A percentile compares a stretch with the other conserved stretches of the same genome.
Evolutionary conservation across 2,888 invertebrate genomes (phyloP).

Genomic region (Apamea sordens): DNA sequence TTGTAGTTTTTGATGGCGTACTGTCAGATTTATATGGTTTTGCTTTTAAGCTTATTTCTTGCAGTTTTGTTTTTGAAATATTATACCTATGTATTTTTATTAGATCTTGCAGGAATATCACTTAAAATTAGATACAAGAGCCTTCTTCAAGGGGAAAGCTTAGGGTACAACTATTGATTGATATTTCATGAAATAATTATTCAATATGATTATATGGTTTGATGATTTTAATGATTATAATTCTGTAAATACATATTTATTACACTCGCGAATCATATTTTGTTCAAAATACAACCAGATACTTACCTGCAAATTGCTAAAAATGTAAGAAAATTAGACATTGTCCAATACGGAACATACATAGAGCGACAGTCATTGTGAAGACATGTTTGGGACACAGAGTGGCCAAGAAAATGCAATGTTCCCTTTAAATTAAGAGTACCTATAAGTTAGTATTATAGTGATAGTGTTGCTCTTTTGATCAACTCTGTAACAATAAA

Average conservation of each 20-base stretch:
- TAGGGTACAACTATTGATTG: neutral
- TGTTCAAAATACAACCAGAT: neutral
- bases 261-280: too few species aligned
- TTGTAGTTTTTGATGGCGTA: constrained; percentile 19
- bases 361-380: neutral
- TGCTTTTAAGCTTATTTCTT: neutral
- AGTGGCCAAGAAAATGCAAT: neutral
- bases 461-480: neutral
- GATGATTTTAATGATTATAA: too few species aligned
- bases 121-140: neutral
- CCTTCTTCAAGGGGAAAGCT: neutral
- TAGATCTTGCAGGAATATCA: neutral
- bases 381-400: neutral
- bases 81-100: neutral
- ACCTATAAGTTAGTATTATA: neutral
- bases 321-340: neutral
- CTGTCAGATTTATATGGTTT: constrained; percentile 12
- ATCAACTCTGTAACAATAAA: neutral
- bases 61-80: neutral
- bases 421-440: neutral
- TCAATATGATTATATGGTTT: too few species aligned
- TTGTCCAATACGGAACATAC: neutral
- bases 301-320: neutral
- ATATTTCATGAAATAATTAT: neutral
- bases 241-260: too few species aligned